Evolutionary conservation across 2,888 invertebrate genomes (phyloP), one percentile per base, ranked within the genome.

Genomic region (Standfussiana lucernea): DNA sequence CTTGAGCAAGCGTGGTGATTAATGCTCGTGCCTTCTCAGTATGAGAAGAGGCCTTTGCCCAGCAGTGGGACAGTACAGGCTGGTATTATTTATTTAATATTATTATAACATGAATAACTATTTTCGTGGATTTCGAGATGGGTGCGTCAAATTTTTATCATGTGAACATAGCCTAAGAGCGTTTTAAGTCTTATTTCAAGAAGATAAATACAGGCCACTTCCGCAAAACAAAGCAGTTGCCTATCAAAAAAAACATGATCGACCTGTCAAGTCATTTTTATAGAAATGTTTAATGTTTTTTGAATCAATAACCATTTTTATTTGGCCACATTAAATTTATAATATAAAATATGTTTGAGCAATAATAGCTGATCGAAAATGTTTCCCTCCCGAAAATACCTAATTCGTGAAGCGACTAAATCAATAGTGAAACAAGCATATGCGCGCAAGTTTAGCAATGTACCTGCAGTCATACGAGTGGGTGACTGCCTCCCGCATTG

Each of bases 401-500:
- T 66, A 21, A 15, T 62, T 62, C 56, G 24, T 53, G 28, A 59
- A 24, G 37, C 11, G 42, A 21, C 28, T 64, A 67, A 32, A 45
- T 32, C n/a, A 70, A 18, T 84, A 24, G 13, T 70, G 56, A 70
- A 56, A n/a, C 61, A 66, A 59, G n/a, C 61, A n/a, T 5, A 4
- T 24, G 24, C 24, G 15, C 35, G 35, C 35, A 47, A 15, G 18
- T 40, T 2, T 21, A 1, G 13, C 11, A 0, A 1, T 1, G 2
- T 0, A 11, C 32, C 32, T 32, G 0, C 13, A 47, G 2, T 37
- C 18, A 37, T 82, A 75, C 45, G 21, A 75, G 10, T 98, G 92
- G 99, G 99, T 87, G 99, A 99, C 90, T 97, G 97, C 79, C 89
- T 99, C 83, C 99, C 99, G 1, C 95, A 95, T n/a, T 97, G 98